Evolutionary conservation across 2,797 vertebrate species (phyloP), one percentile per base, ranked within the genome.

Genomic region (Rhinoraja longicauda): DNA sequence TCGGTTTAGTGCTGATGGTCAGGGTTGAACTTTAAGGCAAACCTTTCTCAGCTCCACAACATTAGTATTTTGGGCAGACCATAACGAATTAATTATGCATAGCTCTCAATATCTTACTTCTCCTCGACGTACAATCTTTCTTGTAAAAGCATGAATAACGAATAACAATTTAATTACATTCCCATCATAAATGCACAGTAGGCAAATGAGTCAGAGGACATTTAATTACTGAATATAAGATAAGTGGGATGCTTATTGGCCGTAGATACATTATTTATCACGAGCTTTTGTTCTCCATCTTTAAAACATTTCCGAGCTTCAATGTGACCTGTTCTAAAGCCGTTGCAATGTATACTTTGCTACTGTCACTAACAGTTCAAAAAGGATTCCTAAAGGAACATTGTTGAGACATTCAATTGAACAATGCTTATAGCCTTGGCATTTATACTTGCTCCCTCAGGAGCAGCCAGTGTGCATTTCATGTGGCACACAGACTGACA

Each of bases 161-260:
- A 82, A 86, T 62, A 62, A 73, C 36, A 12, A 91, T 73, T n/a
- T 75, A 75, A 57, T 73, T 92, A 92, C 90, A 92, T 13, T 92
- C 53, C 67, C 15, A 75, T 92, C 24, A 92, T 72, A 73, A 92
- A 75, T 53, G 24, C 24, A 90, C 10, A n/a, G 70, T 75, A 72
- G 67, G 26, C 36, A 73, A 91, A 92, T 8, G 12, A 53, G 13
- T 73, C 72, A 92, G 21, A 53, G 70, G 39, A 45, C 70, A 75
- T 39, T 73, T 92, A 57, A 29, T 75, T 53, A 92, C 13, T 92
- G 70, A 57, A 73, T 17, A 29, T 57, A 92, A 73, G 90, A 53
- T 39, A 91, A 57, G 39, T 92, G 70, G 9, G 15, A 92, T 73
- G 39, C 36, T 17, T 73, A 72, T 91, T 91, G 88, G 91, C 45